Percentiles rank a stretch among this genome's conserved stretches.
phyloP scores from a whole-genome alignment of 2,797 vertebrate genomes.

The Spheniscus humboldti region DNA sequence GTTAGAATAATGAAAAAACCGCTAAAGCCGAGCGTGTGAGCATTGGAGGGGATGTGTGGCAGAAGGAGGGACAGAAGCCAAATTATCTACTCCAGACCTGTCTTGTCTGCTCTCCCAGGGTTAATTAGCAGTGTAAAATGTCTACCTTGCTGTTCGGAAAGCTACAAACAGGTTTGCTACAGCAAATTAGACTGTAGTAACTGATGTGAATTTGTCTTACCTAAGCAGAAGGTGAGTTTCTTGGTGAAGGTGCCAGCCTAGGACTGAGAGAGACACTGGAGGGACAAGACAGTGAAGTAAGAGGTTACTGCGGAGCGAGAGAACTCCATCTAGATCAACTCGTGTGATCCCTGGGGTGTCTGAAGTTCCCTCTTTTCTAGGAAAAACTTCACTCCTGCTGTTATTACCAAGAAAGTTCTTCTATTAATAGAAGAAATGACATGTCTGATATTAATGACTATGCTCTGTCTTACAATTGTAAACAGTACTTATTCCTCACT shows the following conservation, averaged over 20 bases:
- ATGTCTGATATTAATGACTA: neutral
- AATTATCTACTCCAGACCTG: neutral
- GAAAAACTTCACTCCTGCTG: neutral
- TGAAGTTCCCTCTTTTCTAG: neutral
- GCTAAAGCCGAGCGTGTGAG: accelerated
- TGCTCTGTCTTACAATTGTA: neutral
- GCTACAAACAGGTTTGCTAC: neutral
- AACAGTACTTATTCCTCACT: neutral
- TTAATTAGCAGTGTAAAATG: neutral
- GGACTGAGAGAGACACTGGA: neutral
- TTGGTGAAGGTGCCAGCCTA: neutral
- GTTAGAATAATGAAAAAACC: neutral
- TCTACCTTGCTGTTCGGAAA: neutral
- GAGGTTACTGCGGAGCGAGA: neutral
- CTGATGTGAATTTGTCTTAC: neutral
- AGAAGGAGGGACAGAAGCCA: neutral
- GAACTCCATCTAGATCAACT: neutral
- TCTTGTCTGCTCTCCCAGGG: neutral
- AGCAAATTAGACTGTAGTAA: neutral
- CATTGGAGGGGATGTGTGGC: neutral
- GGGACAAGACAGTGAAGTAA: neutral
- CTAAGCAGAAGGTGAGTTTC: neutral
- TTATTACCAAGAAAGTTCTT: neutral
- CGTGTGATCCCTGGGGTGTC: neutral
- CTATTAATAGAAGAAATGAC: neutral